Base-by-base conservation (phyloP, 2,888 invertebrate genomes). In the Heliconius cydno region DNA sequence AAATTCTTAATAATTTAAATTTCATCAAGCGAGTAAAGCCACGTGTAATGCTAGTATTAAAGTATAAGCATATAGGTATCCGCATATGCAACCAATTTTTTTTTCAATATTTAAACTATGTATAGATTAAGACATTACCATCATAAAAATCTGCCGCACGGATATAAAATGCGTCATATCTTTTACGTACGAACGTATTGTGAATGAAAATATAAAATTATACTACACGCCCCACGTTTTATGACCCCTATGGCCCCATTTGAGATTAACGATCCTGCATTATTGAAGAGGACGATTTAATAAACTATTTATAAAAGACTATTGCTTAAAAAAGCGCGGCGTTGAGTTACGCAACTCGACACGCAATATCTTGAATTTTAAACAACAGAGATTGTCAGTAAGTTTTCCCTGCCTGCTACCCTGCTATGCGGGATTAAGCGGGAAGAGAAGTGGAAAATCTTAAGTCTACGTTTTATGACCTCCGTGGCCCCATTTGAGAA, bases 141-240 rank as follows among this genome's bases (percentile, higher is more conserved):
- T 71, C 72, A 79, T 79, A 70, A 78, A 72, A 83, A 80, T 85
- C 86, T 85, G 79, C 83, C 85, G 63, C 83, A 77, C 82, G 82
- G 84, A 65, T 65, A 65, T 65, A 84, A 82, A 83, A 84, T 68
- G 85, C 81, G 85, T 80, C 85, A 85, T 88, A 88, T 88, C 83
- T 81, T 89, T 89, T 86, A 88, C 81, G 77, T 77, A 76, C 79
- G 83, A 38, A 84, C 85, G 85, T 84, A 85, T 86, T 87, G 86
- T 88, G 87, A 90, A 91, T 90, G 89, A 86, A 88, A 89, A 88
- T 88, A 88, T 90, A 87, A 87, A 87, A 88, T 88, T 87, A 87
- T 86, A 84, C 83, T 83, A 82, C 86, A 79, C 84, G 80, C 84
- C 81, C 80, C 76, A 68, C 83, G 81, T 77, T 87, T 88, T 87